These are phyloP conservation scores for Thysanoteuthis rhombus DNA, from an alignment of 2,888 invertebrate genomes.

Conservation along the genomic window DNA sequence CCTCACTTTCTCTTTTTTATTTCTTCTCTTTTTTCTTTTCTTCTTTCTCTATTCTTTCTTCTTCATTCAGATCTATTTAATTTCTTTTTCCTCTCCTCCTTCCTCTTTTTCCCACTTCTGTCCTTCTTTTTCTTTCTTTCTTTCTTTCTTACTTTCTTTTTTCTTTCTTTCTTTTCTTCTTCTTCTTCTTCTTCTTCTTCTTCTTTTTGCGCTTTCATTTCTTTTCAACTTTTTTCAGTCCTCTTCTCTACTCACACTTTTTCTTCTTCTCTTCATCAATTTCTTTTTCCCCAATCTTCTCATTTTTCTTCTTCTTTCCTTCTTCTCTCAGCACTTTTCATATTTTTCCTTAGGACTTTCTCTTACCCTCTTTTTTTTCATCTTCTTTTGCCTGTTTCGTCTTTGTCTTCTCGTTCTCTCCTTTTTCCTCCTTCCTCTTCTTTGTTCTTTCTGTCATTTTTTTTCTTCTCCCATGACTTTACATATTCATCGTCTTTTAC, in stretches of 20 bases:
- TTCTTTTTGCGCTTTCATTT: not conserved
- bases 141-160: not conserved
- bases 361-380: too few relatives aligned
- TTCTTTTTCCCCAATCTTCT: not conserved
- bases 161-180: not conserved
- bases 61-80: too few relatives aligned
- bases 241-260: not conserved
- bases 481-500: too few relatives aligned
- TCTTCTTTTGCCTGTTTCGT: too few relatives aligned
- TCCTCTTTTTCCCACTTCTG: not conserved
- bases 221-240: not conserved
- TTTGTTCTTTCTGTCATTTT: too few relatives aligned
- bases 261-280: not conserved
- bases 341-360: too few relatives aligned
- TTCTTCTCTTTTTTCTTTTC: too few relatives aligned
- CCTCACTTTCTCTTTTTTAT: too few relatives aligned
- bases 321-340: not conserved
- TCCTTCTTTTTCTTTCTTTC: not conserved
- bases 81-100: too few relatives aligned
- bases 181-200: not conserved
- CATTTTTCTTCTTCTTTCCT: not conserved
- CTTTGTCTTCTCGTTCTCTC: too few relatives aligned
- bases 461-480: too few relatives aligned
- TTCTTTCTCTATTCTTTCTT: not conserved
- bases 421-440: too few relatives aligned